Percentiles rank a stretch among this genome's conserved stretches.
Evolutionary conservation across 35 echinoderm and acorn worm genomes (phyloP).

Genomic region (Apostichopus parvimensis): DNA sequence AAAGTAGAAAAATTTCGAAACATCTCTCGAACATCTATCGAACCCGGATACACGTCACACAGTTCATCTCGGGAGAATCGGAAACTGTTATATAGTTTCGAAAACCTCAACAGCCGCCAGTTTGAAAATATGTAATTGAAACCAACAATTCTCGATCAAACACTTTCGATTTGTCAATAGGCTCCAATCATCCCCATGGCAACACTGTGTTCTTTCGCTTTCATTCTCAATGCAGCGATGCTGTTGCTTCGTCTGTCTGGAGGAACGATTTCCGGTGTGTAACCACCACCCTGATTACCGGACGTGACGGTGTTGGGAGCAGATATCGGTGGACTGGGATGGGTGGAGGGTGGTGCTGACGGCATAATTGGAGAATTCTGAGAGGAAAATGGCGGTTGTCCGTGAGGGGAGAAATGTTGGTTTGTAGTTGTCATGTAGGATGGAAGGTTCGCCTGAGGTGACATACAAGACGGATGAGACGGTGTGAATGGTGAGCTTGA

Average conservation of each 20-base stretch:
- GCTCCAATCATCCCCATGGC: slow-evolving; percentile 94
- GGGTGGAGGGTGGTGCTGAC: slow-evolving; percentile 23
- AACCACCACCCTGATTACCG: slow-evolving; percentile 27
- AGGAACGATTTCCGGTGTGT: slow-evolving; percentile 50
- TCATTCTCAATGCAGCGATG: slow-evolving; percentile 89
- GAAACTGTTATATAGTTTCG: neutral
- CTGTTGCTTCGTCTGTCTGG: slow-evolving; percentile 87
- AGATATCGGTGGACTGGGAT: slow-evolving; percentile 39
- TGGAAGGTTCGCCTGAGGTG: slow-evolving; percentile 81
- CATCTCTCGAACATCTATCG: neutral
- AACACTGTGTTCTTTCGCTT: slow-evolving; percentile 94
- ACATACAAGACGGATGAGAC: slow-evolving; percentile 86
- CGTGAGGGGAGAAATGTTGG: slow-evolving; percentile 54
- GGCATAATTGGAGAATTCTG: slow-evolving; percentile 50
- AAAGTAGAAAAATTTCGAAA: neutral
- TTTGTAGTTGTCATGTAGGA: slow-evolving; percentile 86
- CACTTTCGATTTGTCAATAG: slow-evolving; percentile 55
- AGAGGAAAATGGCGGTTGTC: slow-evolving; percentile 59
- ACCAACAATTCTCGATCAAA: neutral
- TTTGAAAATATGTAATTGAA: too few relatives aligned
- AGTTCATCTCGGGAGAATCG: neutral
- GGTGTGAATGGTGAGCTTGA: slow-evolving; percentile 13
- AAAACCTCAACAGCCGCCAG: neutral
- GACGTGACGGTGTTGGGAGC: slow-evolving; percentile 31
- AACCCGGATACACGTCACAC: neutral